phyloP scores from a whole-genome alignment of 1,140 invertebrate genomes.

The Hesperophylax magnus region DNA sequence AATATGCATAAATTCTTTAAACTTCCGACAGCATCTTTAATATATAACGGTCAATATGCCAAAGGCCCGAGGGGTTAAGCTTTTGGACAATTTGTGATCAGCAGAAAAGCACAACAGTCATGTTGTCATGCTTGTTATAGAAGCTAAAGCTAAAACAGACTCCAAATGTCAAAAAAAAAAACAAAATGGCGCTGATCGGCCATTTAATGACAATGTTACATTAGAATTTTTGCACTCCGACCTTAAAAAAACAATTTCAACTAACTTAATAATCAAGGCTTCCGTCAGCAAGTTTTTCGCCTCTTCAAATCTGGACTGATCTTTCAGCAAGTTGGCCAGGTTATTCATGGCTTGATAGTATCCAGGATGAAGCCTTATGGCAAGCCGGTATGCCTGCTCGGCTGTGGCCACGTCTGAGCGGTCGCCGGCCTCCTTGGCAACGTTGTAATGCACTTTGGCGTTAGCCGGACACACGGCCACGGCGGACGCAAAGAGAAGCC shows the following conservation, averaged over 20 bases:
- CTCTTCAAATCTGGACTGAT: slow-evolving; percentile 78
- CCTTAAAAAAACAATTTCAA: neutral
- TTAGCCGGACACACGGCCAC: slow-evolving; percentile 86
- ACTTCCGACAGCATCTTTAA: too few relatives aligned
- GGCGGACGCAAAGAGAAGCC: slow-evolving; percentile 80
- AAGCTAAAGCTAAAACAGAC: too few relatives aligned
- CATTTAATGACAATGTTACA: too few relatives aligned
- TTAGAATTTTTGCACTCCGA: too few relatives aligned
- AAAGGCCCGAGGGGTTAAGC: too few relatives aligned
- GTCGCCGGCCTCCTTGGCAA: slow-evolving; percentile 90
- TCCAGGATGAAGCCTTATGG: slow-evolving; percentile 79
- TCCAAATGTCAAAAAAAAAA: too few relatives aligned
- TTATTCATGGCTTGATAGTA: slow-evolving; percentile 99
- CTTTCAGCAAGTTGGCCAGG: slow-evolving; percentile 92
- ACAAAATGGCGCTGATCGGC: too few relatives aligned
- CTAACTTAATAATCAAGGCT: slow-evolving; percentile 83
- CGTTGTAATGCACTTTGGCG: slow-evolving; percentile 97
- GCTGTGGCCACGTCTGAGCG: slow-evolving; percentile 78
- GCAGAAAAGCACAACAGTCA: too few relatives aligned
- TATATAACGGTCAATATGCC: too few relatives aligned
- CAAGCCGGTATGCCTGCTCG: slow-evolving; percentile 83
- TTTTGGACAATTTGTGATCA: too few relatives aligned
- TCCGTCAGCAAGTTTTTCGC: slow-evolving; percentile 83
- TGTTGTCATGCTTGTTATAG: too few relatives aligned
- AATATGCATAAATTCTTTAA: too few relatives aligned